A percentile compares a stretch with the other conserved stretches of the same genome.
Evolutionary conservation across 2,113 vertebrate genomes (phyloP).

Genomic region (Urocitellus parryii): DNA sequence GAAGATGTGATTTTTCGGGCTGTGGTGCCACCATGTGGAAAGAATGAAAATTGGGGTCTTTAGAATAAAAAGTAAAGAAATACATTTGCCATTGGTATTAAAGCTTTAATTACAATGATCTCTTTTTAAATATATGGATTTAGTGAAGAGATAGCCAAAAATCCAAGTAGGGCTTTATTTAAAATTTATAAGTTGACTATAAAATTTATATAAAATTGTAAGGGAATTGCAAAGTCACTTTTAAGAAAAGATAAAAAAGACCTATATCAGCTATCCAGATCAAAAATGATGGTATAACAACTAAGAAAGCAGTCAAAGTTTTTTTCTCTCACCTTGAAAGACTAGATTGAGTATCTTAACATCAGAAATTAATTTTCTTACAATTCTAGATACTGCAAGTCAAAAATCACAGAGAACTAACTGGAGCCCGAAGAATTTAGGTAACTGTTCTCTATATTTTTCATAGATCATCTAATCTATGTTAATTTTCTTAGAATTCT

Average conservation of each 20-base stretch:
- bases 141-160: neutral
- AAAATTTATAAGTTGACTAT: neutral
- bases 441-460: neutral
- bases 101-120: neutral
- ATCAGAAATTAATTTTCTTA: neutral
- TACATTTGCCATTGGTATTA: neutral
- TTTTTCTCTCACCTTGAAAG: neutral
- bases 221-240: neutral
- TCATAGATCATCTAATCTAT: neutral
- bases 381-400: neutral
- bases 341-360: neutral
- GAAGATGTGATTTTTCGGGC: conserved; percentile 17
- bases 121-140: neutral
- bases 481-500: neutral
- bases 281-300: neutral
- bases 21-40: conserved; percentile 39
- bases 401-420: neutral
- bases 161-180: neutral
- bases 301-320: neutral
- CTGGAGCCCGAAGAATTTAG: neutral
- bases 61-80: neutral
- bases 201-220: neutral
- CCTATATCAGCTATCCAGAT: neutral
- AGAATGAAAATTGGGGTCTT: conserved; percentile 10
- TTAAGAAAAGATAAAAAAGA: neutral